Base-by-base conservation (phyloP, 1,140 invertebrate genomes). In the Limonius californicus region DNA sequence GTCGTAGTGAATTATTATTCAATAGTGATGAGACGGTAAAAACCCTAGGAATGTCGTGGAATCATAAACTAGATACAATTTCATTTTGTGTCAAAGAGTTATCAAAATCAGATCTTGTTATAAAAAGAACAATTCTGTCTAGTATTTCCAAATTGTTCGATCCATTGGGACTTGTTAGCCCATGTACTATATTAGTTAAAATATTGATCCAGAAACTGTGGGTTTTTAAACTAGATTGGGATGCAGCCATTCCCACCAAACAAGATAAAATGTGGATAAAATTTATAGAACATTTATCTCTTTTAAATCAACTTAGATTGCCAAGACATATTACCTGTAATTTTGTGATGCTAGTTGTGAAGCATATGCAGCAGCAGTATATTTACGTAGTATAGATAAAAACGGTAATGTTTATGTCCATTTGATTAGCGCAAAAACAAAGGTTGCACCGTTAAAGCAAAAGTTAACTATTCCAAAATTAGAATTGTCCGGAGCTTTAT, bases 301-400 rank as follows among this genome's bases (percentile, higher is more conserved):
- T 54, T 3, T 15, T 72, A 27, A 65, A 70, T 47, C 18, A 63
- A 23, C 35, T 75, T n/a, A 61, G 65, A 57, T 57, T 75, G 20
- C 50, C 57, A 3, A 59, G 71, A 62, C 66, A 68, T 63, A 60
- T 69, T 18, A 60, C 18, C 19, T n/a, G 18, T 70, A 69, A 7
- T 76, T 75, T 43, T 70, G 68, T 39, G 74, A 75, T 63, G 72
- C 74, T 15, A 68, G 64, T 15, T 66, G 67, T 55, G 62, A 54
- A n/a, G 65, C 61, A 19, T 72, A 67, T 45, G 68, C 59, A 9
- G 61, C 62, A 16, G 64, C 64, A n/a, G 19, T 76, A 11, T 76
- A 76, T 63, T 55, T 68, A 12, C 47, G 62, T 11, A 56, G 60
- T 35, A 69, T 65, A 9, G 65, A 74, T 57, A 39, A 62, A 39